These are phyloP conservation scores for Ectobius pallidus DNA, from an alignment of 2,888 invertebrate species.

Conservation along the genomic window DNA sequence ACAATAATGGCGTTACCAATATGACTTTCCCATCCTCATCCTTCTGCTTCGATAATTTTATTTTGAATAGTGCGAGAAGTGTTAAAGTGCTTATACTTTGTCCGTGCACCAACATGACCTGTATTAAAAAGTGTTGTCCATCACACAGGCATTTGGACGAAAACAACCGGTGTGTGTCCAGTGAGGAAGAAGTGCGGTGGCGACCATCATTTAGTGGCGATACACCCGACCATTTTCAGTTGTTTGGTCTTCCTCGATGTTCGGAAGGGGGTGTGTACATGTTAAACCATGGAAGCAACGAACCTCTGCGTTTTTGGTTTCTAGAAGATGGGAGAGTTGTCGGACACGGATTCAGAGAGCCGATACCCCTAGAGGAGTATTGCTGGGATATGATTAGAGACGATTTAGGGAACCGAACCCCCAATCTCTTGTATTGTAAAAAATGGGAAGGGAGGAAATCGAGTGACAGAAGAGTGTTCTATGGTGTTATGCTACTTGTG, in stretches of 20 bases:
- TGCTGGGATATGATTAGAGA: slow-evolving; percentile 29
- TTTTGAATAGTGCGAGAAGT: not conserved
- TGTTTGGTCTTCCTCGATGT: not conserved
- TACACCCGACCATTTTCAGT: not conserved
- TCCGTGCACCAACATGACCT: not conserved
- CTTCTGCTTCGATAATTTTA: slow-evolving; percentile 16
- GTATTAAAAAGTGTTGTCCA: slow-evolving; percentile 29
- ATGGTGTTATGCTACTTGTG: slow-evolving; percentile 29
- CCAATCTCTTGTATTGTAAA: slow-evolving; percentile 25
- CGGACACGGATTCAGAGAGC: not conserved
- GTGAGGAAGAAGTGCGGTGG: not conserved
- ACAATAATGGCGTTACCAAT: not conserved
- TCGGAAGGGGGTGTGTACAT: not conserved
- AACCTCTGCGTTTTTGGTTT: not conserved
- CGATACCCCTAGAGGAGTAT: slow-evolving; percentile 9
- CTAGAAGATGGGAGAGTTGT: slow-evolving; percentile 1
- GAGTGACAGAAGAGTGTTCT: slow-evolving; percentile 8
- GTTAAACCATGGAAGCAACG: not conserved
- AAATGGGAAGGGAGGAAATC: not conserved
- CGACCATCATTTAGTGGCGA: not conserved
- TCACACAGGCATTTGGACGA: not conserved
- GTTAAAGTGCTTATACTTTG: slow-evolving; percentile 15
- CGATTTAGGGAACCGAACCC: slow-evolving; percentile 14
- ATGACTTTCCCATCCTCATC: not conserved
- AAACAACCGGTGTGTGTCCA: not conserved